phyloP scores from a whole-genome alignment of 2,113 vertebrate genomes.

The Crotalus helleri region DNA sequence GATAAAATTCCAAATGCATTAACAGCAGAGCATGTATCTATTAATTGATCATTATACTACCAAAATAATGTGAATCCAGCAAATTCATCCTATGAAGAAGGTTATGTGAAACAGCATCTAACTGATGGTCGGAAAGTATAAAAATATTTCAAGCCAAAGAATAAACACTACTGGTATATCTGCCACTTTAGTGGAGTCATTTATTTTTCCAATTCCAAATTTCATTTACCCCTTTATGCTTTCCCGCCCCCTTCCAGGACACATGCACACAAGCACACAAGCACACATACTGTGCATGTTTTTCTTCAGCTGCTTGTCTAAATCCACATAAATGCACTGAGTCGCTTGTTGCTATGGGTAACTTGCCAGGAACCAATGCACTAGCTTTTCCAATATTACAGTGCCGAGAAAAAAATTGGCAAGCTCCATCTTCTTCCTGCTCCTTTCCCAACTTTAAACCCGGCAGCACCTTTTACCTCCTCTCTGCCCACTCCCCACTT shows the following conservation, averaged over 20 bases:
- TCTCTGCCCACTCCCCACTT: background rate
- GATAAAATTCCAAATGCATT: background rate
- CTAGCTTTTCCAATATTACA: background rate
- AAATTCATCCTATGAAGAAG: background rate
- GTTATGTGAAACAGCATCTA: background rate
- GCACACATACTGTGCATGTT: background rate
- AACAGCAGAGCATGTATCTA: background rate
- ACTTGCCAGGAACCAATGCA: background rate
- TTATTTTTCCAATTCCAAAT: background rate
- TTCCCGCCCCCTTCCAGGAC: too few relatives aligned
- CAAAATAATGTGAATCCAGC: background rate
- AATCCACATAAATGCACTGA: background rate
- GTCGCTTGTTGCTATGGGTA: conserved; percentile 20
- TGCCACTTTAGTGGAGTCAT: too few relatives aligned
- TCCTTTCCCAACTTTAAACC: conserved; percentile 13
- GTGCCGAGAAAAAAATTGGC: background rate
- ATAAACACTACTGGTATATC: background rate
- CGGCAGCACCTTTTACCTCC: background rate
- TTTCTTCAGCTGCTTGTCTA: background rate
- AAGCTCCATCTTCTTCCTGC: background rate
- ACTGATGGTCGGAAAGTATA: background rate
- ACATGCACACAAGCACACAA: background rate
- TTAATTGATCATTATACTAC: background rate
- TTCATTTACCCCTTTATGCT: background rate
- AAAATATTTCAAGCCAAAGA: background rate